These are phyloP conservation scores for Drosophila kokeensis DNA, from an alignment of 2,888 invertebrate genomes.

Conservation along the genomic window DNA sequence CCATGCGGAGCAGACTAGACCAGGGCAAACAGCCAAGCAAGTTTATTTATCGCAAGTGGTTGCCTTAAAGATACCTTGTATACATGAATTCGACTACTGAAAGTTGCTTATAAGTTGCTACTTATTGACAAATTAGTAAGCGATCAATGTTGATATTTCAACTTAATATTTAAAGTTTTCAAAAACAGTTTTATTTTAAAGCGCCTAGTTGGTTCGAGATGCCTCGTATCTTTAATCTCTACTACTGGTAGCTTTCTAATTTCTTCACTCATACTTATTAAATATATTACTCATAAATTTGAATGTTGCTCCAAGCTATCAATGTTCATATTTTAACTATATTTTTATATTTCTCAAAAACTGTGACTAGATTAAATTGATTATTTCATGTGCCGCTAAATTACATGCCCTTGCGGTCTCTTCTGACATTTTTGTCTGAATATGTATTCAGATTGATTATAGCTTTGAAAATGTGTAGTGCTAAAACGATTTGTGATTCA, in stretches of 20 bases:
- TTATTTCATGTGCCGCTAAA: neutral
- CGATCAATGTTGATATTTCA: neutral
- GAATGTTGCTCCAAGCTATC: neutral
- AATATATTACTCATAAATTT: neutral
- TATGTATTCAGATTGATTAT: neutral
- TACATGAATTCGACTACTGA: neutral
- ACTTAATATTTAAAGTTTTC: neutral
- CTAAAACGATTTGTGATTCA: neutral
- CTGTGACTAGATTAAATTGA: neutral
- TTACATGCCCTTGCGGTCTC: neutral
- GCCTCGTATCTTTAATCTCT: neutral
- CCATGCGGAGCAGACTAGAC: conserved; percentile 43
- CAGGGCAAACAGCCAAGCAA: conserved; percentile 18
- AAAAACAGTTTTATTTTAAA: neutral
- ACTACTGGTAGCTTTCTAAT: neutral
- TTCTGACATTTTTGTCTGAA: neutral
- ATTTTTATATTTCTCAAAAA: neutral
- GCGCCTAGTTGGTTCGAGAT: neutral
- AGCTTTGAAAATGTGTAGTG: neutral
- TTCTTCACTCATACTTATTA: neutral
- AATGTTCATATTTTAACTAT: neutral
- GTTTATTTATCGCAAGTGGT: neutral
- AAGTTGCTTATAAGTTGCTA: neutral
- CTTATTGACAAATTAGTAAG: neutral
- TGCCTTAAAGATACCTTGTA: conserved; percentile 15